Evolutionary conservation across 2,888 invertebrate genomes (phyloP).

Genomic region (Aplocera efformata): DNA sequence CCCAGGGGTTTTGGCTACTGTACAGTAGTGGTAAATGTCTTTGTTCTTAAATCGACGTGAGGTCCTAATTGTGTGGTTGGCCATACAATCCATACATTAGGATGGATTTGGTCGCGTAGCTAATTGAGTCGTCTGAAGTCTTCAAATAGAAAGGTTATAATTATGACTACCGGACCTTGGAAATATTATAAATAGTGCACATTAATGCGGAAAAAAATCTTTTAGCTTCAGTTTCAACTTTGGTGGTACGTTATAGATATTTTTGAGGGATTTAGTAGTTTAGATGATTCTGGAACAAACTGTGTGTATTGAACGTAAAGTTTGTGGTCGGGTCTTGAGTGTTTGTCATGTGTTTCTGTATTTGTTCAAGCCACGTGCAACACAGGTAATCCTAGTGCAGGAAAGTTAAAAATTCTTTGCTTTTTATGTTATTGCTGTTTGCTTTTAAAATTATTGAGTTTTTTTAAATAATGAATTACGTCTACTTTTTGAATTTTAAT

Average conservation of each 20-base stretch:
- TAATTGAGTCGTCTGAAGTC: constrained; percentile 44
- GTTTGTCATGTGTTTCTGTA: too few relatives aligned
- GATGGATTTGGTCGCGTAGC: constrained; percentile 43
- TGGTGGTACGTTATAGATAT: constrained; percentile 8
- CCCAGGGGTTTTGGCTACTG: constrained; percentile 62
- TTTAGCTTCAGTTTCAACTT: background rate
- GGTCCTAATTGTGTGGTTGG: constrained; percentile 61
- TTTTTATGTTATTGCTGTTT: too few relatives aligned
- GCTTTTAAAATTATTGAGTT: too few relatives aligned
- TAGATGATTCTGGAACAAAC: too few relatives aligned
- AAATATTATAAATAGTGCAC: constrained; percentile 12
- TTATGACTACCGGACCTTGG: constrained; percentile 15
- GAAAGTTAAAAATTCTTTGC: too few relatives aligned
- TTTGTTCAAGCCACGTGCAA: too few relatives aligned
- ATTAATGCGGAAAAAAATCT: constrained; percentile 7
- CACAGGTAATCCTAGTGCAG: too few relatives aligned
- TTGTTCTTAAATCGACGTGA: constrained; percentile 67
- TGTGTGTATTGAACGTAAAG: too few relatives aligned
- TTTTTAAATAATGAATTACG: too few relatives aligned
- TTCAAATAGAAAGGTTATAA: constrained; percentile 23
- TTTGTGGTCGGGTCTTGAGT: too few relatives aligned
- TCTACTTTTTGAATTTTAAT: too few relatives aligned
- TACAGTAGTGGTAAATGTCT: constrained; percentile 52
- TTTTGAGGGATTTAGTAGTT: too few relatives aligned
- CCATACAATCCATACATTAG: constrained; percentile 54